Percentiles rank a stretch among this genome's conserved stretches.
phyloP scores from a whole-genome alignment of 64 coral and sea anemone genomes.

The Porites lutea region DNA sequence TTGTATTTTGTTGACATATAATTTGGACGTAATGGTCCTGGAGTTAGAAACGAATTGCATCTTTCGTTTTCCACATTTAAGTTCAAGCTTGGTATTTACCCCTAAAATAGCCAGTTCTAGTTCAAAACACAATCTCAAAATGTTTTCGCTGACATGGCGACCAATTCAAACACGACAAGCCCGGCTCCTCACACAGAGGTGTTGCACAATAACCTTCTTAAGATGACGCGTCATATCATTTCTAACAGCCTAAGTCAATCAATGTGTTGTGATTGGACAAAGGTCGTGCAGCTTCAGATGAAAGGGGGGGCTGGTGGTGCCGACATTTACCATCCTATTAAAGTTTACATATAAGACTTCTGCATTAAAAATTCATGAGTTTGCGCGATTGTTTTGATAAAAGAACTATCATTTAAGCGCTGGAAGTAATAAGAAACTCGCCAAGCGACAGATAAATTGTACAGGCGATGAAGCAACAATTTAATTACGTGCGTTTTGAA shows the following conservation, averaged over 20 bases:
- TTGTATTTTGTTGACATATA: background rate
- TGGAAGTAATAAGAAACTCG: background rate
- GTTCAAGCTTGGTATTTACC: background rate
- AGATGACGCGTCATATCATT: background rate
- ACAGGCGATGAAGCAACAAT: background rate
- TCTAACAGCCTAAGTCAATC: background rate
- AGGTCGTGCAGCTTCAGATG: background rate
- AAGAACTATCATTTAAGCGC: slow-evolving; percentile 20
- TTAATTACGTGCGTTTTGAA: background rate
- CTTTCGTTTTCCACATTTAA: background rate
- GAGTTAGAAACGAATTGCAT: background rate
- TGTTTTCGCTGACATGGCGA: slow-evolving; percentile 3
- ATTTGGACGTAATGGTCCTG: too few relatives aligned
- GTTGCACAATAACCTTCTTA: background rate
- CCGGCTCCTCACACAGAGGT: background rate
- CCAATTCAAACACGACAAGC: background rate
- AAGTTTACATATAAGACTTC: slow-evolving; percentile 4
- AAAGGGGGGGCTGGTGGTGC: background rate
- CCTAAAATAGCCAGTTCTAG: background rate
- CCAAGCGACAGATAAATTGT: background rate
- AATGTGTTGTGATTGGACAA: background rate
- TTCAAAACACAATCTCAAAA: background rate
- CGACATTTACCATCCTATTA: background rate
- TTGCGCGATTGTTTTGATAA: slow-evolving; percentile 42
- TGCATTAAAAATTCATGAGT: slow-evolving; percentile 32